These are phyloP conservation scores for Rhynchotus rufescens DNA, from an alignment of 2,797 vertebrate genomes.

Conservation along the genomic window DNA sequence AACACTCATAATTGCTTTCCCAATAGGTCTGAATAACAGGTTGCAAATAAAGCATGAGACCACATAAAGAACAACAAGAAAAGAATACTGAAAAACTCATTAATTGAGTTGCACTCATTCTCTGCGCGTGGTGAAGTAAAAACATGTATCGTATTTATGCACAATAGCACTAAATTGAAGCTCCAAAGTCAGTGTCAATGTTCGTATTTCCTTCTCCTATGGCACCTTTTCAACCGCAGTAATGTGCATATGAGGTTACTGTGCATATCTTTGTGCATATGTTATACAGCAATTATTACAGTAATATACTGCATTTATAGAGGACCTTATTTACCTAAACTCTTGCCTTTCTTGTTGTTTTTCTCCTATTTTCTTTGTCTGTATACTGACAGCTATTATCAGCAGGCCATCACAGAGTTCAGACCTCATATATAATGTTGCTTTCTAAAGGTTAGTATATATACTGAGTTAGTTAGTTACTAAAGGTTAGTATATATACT, in stretches of 20 bases:
- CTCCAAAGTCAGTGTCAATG: background rate
- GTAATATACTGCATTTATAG: background rate
- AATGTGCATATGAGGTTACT: background rate
- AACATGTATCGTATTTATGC: background rate
- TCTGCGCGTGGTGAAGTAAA: background rate
- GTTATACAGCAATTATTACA: background rate
- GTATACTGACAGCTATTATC: background rate
- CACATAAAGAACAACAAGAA: background rate
- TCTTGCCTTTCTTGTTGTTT: background rate
- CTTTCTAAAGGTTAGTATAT: background rate
- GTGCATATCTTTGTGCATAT: background rate
- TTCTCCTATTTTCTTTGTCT: background rate
- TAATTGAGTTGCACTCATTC: background rate
- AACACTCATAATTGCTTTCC: background rate
- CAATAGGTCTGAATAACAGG: background rate
- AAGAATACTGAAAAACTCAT: background rate
- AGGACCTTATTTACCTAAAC: background rate
- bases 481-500: background rate
- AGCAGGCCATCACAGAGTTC: background rate
- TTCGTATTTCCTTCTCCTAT: background rate
- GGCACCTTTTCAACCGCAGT: background rate
- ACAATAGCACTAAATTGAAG: background rate
- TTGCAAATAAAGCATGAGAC: background rate
- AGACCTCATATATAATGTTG: background rate
- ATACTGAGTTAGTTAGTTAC: too few species aligned